phyloP scores from a whole-genome alignment of 2,113 vertebrate genomes.

The Ardeotis arabs region DNA sequence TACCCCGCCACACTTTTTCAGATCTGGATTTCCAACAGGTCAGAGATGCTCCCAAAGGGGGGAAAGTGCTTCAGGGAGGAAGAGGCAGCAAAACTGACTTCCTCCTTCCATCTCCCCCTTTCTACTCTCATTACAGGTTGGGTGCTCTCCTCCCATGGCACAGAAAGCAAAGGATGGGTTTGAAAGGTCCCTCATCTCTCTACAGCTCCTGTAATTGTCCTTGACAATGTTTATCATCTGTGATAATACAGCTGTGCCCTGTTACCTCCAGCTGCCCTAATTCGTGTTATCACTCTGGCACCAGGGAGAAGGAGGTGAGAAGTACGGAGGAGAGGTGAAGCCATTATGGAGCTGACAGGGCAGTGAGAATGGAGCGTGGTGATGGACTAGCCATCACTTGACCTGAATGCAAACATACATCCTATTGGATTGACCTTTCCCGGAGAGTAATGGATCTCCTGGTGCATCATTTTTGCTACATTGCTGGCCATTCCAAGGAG shows the following conservation, averaged over 20 bases:
- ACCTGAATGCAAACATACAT: conserved; percentile 64
- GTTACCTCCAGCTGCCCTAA: conserved; percentile 21
- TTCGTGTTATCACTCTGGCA: conserved; percentile 39
- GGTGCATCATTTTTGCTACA: conserved; percentile 24
- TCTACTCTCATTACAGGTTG: background rate
- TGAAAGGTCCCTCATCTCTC: conserved; percentile 10
- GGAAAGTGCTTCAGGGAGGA: background rate
- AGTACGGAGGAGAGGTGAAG: conserved; percentile 34
- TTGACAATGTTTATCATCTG: conserved; percentile 67
- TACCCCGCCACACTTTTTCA: rapidly evolving
- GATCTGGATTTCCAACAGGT: background rate
- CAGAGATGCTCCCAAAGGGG: background rate
- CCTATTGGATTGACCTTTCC: conserved; percentile 77
- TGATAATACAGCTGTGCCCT: conserved; percentile 52
- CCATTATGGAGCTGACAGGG: conserved; percentile 68
- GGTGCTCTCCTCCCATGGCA: background rate
- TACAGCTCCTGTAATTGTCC: conserved; percentile 21
- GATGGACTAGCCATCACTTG: conserved; percentile 68
- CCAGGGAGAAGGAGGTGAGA: background rate
- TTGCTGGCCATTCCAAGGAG: conserved; percentile 54
- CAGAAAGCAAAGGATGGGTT: background rate
- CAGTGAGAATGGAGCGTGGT: conserved; percentile 22
- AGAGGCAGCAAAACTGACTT: background rate
- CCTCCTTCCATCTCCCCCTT: conserved; percentile 21
- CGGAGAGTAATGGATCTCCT: conserved; percentile 70